Evolutionary conservation across 2,113 vertebrate genomes (phyloP).

Genomic region (Lamprotornis superbus): DNA sequence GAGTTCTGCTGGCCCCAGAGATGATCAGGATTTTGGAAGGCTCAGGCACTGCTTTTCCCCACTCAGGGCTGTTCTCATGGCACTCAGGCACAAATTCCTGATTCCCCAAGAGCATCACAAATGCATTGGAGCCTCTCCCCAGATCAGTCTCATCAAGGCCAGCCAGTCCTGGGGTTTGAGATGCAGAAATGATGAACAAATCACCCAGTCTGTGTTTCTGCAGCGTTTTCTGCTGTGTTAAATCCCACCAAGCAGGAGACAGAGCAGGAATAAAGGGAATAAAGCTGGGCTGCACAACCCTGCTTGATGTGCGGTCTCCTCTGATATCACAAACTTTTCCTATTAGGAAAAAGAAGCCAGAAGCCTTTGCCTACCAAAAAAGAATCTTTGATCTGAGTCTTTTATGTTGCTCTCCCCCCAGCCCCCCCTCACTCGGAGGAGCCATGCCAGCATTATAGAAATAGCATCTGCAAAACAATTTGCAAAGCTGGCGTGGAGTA

Average conservation of each 20-base stretch:
- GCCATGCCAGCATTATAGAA: slow-evolving; percentile 56
- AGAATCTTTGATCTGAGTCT: slow-evolving; percentile 66
- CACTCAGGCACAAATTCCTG: rapidly evolving
- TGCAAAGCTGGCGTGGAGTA: not conserved
- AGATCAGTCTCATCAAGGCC: not conserved
- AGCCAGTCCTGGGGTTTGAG: not conserved
- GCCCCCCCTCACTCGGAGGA: slow-evolving; percentile 21
- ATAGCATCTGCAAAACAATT: slow-evolving; percentile 58
- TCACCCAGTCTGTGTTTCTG: not conserved
- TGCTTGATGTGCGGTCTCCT: slow-evolving; percentile 59
- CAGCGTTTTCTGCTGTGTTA: not conserved
- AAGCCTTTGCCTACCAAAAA: slow-evolving; percentile 68
- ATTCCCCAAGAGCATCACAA: rapidly evolving
- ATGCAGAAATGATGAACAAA: not conserved
- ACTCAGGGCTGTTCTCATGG: rapidly evolving
- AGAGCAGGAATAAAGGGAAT: not conserved
- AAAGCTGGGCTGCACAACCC: slow-evolving; percentile 56
- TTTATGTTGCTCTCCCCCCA: slow-evolving; percentile 41
- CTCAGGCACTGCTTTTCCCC: not conserved
- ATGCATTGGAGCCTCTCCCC: not conserved
- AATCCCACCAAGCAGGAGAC: not conserved
- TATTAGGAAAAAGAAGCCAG: slow-evolving; percentile 69
- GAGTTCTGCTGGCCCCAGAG: not conserved
- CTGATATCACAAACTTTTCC: slow-evolving; percentile 69
- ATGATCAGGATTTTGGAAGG: not conserved